Base-by-base conservation (phyloP, 2,797 vertebrate genomes). In the Spea hammondii region DNA sequence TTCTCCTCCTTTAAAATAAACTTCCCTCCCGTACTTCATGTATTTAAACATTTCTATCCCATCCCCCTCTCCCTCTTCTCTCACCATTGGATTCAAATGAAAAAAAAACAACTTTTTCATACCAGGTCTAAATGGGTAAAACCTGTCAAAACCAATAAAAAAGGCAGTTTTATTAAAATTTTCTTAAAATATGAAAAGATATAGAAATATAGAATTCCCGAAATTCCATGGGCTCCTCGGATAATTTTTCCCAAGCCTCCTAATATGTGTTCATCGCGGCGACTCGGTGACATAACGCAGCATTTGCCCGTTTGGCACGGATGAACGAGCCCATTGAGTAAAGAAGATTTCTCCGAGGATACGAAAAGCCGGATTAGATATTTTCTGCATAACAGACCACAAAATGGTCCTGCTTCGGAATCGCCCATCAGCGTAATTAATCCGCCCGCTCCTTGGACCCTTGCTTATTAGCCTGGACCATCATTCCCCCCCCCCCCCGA, bases 381-480 rank as follows among this genome's bases (percentile, higher is more conserved):
- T 91, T 93, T 91, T 92, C 89, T 90, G 89, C 90, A 89, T 91
- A 92, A 91, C 90, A 88, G 90, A 91, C 90, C 90, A 90, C 87
- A 92, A 92, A 92, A 93, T 92, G 86, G 85, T 69, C 86, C 87
- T 82, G 64, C 84, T 85, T 89, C 80, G 87, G 80, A 90, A 91
- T 84, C 84, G 81, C 86, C 84, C 84, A 90, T 83, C 83, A 76
- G 79, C 13, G 1, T 88, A 91, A 91, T 89, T 90, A 90, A 91
- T 88, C 78, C 83, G 84, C 86, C 84, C 86, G 87, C 85, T 88
- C 84, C 83, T 83, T 84, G 84, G 74, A 6, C 59, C 32, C 5
- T 32, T 62, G 5, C 6, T 62, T 62, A 62, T 62, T 62, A 62
- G 59, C 59, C 12, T 88, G 82, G 84, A 85, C 77, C 11, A 8